Percentiles rank a stretch among this genome's conserved stretches.
Evolutionary conservation across 2,113 vertebrate species (phyloP).

Genomic region (Planiliza haematocheilus): DNA sequence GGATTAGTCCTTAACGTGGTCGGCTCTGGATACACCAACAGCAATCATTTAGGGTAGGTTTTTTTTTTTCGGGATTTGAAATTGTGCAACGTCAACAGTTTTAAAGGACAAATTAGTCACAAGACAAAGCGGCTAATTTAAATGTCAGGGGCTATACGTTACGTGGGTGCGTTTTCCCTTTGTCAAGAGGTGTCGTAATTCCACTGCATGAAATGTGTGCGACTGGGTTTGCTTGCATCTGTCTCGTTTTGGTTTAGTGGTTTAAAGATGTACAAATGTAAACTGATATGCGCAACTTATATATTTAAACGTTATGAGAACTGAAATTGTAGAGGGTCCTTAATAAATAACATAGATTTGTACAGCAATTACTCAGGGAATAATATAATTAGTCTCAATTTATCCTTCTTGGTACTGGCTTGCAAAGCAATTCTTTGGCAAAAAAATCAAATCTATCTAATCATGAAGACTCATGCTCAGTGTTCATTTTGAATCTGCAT

Average conservation of each 20-base stretch:
- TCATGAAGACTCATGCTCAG: slow-evolving; percentile 65
- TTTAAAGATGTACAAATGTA: slow-evolving; percentile 67
- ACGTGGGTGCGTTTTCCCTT: slow-evolving; percentile 51
- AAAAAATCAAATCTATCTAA: slow-evolving; percentile 77
- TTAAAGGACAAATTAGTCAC: slow-evolving; percentile 57
- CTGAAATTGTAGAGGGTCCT: slow-evolving; percentile 77
- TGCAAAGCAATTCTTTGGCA: slow-evolving; percentile 82
- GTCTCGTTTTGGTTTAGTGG: slow-evolving; percentile 56
- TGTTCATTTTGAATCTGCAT: slow-evolving; percentile 56
- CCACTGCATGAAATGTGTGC: slow-evolving; percentile 67
- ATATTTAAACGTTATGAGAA: slow-evolving; percentile 72
- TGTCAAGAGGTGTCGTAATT: slow-evolving; percentile 54
- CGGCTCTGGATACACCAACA: slow-evolving; percentile 57
- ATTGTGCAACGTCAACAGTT: slow-evolving; percentile 60
- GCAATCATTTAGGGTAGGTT: slow-evolving; percentile 56
- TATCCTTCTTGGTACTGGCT: slow-evolving; percentile 75
- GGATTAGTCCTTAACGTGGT: slow-evolving; percentile 42
- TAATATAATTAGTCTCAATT: slow-evolving; percentile 75
- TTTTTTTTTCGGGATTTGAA: slow-evolving; percentile 9
- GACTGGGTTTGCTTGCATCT: slow-evolving; percentile 68
- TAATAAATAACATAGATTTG: slow-evolving; percentile 78
- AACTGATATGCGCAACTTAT: slow-evolving; percentile 77
- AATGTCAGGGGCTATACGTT: slow-evolving; percentile 56
- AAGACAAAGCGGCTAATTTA: slow-evolving; percentile 65
- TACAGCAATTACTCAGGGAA: slow-evolving; percentile 77